A percentile compares a stretch with the other conserved stretches of the same genome.
Conservation (phyloP, 2,888 invertebrate genomes). For the Epinotia ramella region DNA sequence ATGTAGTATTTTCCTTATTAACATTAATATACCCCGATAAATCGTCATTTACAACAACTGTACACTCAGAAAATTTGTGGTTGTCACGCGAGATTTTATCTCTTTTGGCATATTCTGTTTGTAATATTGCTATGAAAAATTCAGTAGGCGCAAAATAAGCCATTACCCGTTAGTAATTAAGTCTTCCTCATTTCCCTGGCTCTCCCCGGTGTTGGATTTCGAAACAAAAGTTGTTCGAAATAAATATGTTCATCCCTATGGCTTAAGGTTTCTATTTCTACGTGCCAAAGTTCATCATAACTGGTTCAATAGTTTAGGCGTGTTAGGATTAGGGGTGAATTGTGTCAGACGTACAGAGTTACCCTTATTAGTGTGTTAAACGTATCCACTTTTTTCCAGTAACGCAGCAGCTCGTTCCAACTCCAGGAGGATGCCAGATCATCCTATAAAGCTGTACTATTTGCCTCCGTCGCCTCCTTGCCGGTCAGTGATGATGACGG, state of each 20-base stretch:
- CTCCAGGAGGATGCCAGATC: slow-evolving; percentile 69
- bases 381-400: slow-evolving; percentile 54
- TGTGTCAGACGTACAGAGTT: too few species aligned
- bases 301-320: too few species aligned
- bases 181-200: not conserved
- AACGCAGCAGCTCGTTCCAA: slow-evolving; percentile 78
- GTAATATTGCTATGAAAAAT: not conserved
- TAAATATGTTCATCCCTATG: too few species aligned
- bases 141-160: slow-evolving; percentile 1
- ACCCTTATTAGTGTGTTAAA: too few species aligned
- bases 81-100: slow-evolving; percentile 12
- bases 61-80: not conserved
- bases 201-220: too few species aligned
- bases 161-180: not conserved
- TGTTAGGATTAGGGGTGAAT: too few species aligned
- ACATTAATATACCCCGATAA: too few species aligned
- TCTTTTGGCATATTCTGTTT: not conserved
- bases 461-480: slow-evolving; percentile 87
- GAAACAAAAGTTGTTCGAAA: too few species aligned
- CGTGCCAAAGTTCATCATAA: too few species aligned
- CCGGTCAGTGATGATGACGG: slow-evolving; percentile 86
- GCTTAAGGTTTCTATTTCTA: too few species aligned
- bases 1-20: not conserved
- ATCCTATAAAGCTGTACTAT: slow-evolving; percentile 87
- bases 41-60: not conserved